Percentiles rank a stretch among this genome's conserved stretches.
phyloP scores from a whole-genome alignment of 2,888 invertebrate genomes.

The Eustalomyia histrio region DNA sequence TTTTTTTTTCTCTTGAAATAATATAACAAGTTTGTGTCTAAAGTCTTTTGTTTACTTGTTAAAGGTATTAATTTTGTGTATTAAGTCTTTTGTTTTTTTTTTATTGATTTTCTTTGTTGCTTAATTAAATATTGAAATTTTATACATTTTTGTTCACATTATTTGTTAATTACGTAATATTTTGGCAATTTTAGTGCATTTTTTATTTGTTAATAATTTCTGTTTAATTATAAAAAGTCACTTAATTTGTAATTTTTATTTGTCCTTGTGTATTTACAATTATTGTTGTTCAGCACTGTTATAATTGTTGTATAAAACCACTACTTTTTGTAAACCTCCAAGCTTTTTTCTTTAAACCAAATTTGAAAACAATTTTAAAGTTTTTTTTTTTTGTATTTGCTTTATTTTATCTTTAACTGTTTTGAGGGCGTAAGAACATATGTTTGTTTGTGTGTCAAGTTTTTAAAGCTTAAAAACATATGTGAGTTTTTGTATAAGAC shows the following conservation, averaged over 20 bases:
- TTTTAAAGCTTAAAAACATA: slow-evolving; percentile 45
- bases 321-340: background rate
- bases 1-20: too few species aligned
- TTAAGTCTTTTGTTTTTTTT: slow-evolving; percentile 42
- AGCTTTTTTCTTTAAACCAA: slow-evolving; percentile 5
- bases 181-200: background rate
- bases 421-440: slow-evolving; percentile 77
- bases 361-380: background rate
- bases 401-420: slow-evolving; percentile 38
- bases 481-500: slow-evolving; percentile 33
- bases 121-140: background rate
- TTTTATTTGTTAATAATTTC: background rate
- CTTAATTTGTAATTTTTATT: slow-evolving; percentile 32
- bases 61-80: too few species aligned
- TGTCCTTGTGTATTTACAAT: slow-evolving; percentile 40
- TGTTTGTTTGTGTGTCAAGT: slow-evolving; percentile 72
- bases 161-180: background rate
- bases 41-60: slow-evolving; percentile 14
- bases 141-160: slow-evolving; percentile 3
- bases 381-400: background rate
- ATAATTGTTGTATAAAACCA: slow-evolving; percentile 1
- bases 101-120: background rate
- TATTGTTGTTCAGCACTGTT: slow-evolving; percentile 41
- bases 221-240: background rate
- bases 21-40: slow-evolving; percentile 26